Evolutionary conservation across 2,888 invertebrate species (phyloP), one percentile per base, ranked within the genome.

Genomic region (Deroplatys truncata): DNA sequence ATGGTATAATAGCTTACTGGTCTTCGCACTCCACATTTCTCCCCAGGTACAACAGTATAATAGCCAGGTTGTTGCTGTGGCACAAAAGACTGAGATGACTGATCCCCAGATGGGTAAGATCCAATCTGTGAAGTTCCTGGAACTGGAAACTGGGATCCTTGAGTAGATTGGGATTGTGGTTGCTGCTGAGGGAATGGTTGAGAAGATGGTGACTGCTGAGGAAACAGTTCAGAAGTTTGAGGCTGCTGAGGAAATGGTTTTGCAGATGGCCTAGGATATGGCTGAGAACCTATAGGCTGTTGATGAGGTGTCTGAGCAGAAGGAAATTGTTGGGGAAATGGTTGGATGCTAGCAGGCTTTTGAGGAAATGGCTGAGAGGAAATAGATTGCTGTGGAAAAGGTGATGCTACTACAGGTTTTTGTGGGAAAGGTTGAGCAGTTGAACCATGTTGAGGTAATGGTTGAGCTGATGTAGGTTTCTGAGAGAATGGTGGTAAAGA

Each of bases 11-110:
- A 84, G 92, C 92, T 92, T 92, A 94, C 94, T 90, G 92, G 91
- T 91, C 94, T 93, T 91, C 93, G 93, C 28, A 93, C 92, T 90
- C 94, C 94, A 90, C 94, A 94, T 86, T 92, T 92, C 85, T 1
- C 35, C n/a, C 89, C 89, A 35, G 89, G 84, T n/a, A 82, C 83
- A 35, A 86, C 82, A 82, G 20, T 25, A 2, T 20, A 20, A 28
- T 43, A 49, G 83, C 28, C 84, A 83, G 83, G 20, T 72, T 72
- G 56, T 72, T 16, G 16, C 56, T 72, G 56, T 7, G 84, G 84
- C 29, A 84, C 29, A 84, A 29, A 16, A 1, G 84, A 31, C n/a
- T 29, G 84, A 25, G 28, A 25, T 20, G 84, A 29, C 13, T 35
- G 85, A 43, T 1, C 28, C 25, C 84, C 31, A 4, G 25, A 10